Conservation (phyloP, 2,797 vertebrate genomes). For the Saxicola maurus region DNA sequence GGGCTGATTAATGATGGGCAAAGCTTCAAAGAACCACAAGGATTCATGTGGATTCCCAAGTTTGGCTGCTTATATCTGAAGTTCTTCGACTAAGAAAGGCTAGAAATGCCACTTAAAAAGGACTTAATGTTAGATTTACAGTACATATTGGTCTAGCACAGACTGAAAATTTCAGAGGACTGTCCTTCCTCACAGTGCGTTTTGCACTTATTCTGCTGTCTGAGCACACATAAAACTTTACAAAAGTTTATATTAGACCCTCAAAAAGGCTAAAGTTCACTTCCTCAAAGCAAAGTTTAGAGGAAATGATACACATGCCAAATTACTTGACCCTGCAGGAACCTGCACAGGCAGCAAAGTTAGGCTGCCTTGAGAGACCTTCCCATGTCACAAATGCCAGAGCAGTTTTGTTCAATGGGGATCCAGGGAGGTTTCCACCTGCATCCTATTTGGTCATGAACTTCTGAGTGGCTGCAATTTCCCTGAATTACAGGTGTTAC, state of each 20-base stretch:
- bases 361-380: neutral
- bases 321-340: neutral
- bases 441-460: neutral
- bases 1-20: constrained; percentile 11
- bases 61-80: neutral
- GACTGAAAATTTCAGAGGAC: neutral
- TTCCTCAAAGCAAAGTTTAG: neutral
- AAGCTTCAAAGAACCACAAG: neutral
- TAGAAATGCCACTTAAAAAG: neutral
- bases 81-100: neutral
- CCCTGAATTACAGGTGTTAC: fast-evolving
- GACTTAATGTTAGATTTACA: neutral
- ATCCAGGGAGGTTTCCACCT: neutral
- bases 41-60: neutral
- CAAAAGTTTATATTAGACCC: neutral
- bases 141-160: neutral
- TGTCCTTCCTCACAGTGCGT: neutral
- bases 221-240: neutral
- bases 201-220: neutral
- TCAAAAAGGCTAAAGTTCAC: neutral
- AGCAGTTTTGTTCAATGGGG: neutral
- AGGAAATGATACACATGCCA: neutral
- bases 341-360: neutral
- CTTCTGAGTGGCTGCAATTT: neutral
- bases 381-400: neutral